phyloP scores from a whole-genome alignment of 1,140 invertebrate genomes.

The Hylaeus anthracinus region DNA sequence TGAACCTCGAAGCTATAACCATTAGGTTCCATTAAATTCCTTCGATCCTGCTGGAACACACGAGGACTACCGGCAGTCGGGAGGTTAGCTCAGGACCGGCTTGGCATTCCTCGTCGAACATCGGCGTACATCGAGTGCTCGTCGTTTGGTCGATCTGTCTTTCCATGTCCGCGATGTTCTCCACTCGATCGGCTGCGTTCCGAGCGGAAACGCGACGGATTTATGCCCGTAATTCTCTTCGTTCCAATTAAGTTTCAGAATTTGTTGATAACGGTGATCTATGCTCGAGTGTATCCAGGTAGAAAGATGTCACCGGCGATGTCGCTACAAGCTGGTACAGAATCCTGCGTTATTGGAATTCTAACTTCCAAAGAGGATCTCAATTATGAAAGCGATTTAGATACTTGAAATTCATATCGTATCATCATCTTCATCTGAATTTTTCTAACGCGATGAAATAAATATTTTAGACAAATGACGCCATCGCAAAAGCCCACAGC shows the following conservation, averaged over 20 bases:
- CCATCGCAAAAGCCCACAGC: no score
- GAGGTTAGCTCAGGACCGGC: constrained; percentile 45
- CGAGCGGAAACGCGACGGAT: constrained; percentile 31
- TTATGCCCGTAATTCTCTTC: constrained; percentile 38
- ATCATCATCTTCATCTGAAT: no score
- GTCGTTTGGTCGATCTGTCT: constrained; percentile 24
- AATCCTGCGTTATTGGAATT: not conserved
- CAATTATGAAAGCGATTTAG: no score
- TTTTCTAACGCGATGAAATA: no score
- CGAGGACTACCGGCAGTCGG: constrained; percentile 63
- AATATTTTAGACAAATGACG: no score
- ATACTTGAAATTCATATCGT: no score
- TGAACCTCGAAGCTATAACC: constrained; percentile 62
- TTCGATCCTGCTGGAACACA: constrained; percentile 56
- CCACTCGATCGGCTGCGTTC: constrained; percentile 19
- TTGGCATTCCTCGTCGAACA: constrained; percentile 61
- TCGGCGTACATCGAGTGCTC: constrained; percentile 53
- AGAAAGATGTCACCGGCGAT: not conserved
- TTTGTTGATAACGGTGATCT: constrained; percentile 44
- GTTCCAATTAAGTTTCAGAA: constrained; percentile 39
- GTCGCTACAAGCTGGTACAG: not conserved
- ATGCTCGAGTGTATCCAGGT: constrained; percentile 29
- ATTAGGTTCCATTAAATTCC: constrained; percentile 68
- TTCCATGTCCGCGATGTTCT: constrained; percentile 23
- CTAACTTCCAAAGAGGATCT: no score